Percentiles rank a stretch among this genome's conserved stretches.
Conservation (phyloP, 2,113 vertebrate species). For the Saccopteryx leptura region DNA sequence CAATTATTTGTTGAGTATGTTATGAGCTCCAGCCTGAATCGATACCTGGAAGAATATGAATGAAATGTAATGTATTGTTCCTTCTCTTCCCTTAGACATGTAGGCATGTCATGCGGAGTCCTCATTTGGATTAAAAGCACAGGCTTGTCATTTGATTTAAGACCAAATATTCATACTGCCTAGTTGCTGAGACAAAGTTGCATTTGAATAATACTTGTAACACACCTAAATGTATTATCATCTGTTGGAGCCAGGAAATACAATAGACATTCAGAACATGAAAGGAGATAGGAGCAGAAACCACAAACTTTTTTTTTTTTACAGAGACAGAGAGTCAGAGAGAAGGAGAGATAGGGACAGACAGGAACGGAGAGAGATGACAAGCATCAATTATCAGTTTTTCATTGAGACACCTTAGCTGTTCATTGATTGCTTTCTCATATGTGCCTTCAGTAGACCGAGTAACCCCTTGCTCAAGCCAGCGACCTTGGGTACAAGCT, state of each 20-base stretch:
- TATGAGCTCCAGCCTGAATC: neutral
- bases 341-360: too few relatives aligned
- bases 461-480: too few relatives aligned
- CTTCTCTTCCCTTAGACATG: neutral
- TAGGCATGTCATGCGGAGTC: neutral
- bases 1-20: neutral
- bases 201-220: neutral
- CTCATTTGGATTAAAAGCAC: neutral
- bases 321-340: too few relatives aligned
- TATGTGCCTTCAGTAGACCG: too few relatives aligned
- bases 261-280: neutral
- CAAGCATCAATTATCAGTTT: too few relatives aligned
- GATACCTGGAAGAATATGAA: neutral
- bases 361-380: too few relatives aligned
- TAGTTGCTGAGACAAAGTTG: neutral
- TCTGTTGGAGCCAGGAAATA: neutral
- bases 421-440: too few relatives aligned
- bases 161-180: neutral
- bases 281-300: neutral
- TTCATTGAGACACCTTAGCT: too few relatives aligned
- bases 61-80: neutral
- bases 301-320: neutral
- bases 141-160: neutral
- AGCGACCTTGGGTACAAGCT: too few relatives aligned
- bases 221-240: neutral